phyloP scores from a whole-genome alignment of 2,113 vertebrate genomes.

The Triplophysa rosa region DNA sequence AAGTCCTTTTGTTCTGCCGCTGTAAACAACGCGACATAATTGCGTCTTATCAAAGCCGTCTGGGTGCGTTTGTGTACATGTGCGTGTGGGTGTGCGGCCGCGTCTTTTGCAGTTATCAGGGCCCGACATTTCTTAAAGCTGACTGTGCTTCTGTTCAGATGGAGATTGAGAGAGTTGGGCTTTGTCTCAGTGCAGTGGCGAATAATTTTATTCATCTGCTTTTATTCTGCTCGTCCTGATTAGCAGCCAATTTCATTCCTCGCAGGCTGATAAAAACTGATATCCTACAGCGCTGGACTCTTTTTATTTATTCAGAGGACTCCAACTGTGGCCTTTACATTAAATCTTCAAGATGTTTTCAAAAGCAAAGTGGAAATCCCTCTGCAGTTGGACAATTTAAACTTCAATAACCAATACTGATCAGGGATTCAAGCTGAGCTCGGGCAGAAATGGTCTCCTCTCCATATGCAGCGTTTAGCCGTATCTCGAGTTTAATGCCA shows the following conservation, averaged over 20 bases:
- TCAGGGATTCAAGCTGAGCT: constrained; percentile 29
- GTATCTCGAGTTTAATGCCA: constrained; percentile 53
- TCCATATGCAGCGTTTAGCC: neutral
- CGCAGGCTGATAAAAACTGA: constrained; percentile 51
- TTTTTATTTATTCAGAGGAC: constrained; percentile 42
- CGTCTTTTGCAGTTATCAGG: constrained; percentile 61
- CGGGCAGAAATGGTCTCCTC: neutral
- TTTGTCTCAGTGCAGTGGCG: constrained; percentile 64
- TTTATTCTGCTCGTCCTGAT: constrained; percentile 45
- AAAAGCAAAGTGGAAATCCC: constrained; percentile 62
- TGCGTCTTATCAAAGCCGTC: constrained; percentile 65
- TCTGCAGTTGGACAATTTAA: constrained; percentile 64
- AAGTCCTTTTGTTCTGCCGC: constrained; percentile 71
- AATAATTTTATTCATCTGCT: constrained; percentile 66
- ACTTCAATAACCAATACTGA: constrained; percentile 36
- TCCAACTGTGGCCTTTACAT: constrained; percentile 69
- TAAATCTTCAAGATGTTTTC: constrained; percentile 68
- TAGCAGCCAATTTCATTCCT: constrained; percentile 59
- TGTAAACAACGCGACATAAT: constrained; percentile 68
- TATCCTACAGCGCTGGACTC: constrained; percentile 21
- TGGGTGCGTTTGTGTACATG: constrained; percentile 49
- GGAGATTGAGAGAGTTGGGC: constrained; percentile 63
- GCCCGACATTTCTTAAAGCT: constrained; percentile 69
- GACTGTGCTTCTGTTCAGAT: constrained; percentile 70
- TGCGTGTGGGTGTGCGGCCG: constrained; percentile 35